Evolutionary conservation across 2,113 vertebrate species (phyloP).

Genomic region (Pampusana beccarii): DNA sequence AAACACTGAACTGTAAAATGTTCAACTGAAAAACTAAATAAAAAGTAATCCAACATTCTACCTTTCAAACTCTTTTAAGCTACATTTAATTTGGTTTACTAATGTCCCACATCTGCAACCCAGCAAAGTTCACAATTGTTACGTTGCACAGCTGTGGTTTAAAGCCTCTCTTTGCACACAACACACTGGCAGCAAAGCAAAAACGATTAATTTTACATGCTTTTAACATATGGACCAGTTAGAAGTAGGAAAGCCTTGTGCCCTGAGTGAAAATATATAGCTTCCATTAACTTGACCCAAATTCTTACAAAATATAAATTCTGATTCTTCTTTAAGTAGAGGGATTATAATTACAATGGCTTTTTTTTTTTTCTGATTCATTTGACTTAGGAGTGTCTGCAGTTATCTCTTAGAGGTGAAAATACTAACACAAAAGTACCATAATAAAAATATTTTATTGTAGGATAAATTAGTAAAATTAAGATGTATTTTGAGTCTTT

Average conservation of each 20-base stretch:
- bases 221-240: constrained; percentile 60
- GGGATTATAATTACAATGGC: constrained; percentile 32
- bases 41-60: constrained; percentile 13
- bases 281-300: constrained; percentile 42
- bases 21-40: not conserved
- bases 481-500: constrained; percentile 36
- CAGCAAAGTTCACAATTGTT: constrained; percentile 69
- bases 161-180: constrained; percentile 50
- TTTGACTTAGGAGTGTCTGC: not conserved
- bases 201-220: constrained; percentile 64
- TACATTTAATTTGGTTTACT: constrained; percentile 59
- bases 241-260: constrained; percentile 33
- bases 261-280: constrained; percentile 34
- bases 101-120: constrained; percentile 68
- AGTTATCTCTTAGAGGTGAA: constrained; percentile 38
- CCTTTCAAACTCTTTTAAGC: constrained; percentile 31
- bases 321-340: constrained; percentile 48
- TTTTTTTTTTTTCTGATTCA: constrained; percentile 46
- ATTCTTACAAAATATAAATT: constrained; percentile 56
- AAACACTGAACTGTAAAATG: not conserved
- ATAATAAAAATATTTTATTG: constrained; percentile 35
- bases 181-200: constrained; percentile 53
- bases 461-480: constrained; percentile 54
- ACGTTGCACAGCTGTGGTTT: constrained; percentile 60
- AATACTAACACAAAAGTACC: not conserved